These are phyloP conservation scores for Myanophis thanlyinensis DNA, from an alignment of 2,113 vertebrate genomes.

Conservation along the genomic window DNA sequence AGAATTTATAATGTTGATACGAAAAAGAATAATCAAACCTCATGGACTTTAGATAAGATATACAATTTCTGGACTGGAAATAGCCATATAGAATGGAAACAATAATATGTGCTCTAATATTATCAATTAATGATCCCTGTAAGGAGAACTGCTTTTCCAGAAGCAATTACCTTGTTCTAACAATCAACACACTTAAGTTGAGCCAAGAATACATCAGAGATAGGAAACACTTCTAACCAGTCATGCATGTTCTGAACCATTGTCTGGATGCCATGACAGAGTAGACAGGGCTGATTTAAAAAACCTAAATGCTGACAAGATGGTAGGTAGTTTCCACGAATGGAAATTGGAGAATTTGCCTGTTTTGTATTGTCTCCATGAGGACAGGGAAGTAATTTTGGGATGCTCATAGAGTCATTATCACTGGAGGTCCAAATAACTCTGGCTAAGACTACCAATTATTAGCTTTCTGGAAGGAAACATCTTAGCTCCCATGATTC, in stretches of 20 bases:
- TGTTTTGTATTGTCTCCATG: neutral
- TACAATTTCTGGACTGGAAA: no score
- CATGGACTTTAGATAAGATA: neutral
- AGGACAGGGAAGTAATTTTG: neutral
- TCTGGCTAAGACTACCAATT: neutral
- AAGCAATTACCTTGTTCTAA: neutral
- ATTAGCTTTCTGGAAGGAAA: neutral
- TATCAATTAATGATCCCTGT: neutral
- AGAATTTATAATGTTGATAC: neutral
- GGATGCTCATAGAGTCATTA: neutral
- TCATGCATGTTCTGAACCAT: neutral
- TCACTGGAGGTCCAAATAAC: neutral
- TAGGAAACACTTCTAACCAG: neutral
- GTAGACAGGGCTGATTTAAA: neutral
- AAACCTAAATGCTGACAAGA: neutral
- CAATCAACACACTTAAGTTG: neutral
- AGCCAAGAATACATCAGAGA: neutral
- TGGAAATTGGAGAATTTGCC: neutral
- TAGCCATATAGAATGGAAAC: neutral
- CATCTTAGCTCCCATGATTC: neutral
- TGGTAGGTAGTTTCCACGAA: neutral
- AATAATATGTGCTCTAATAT: neutral
- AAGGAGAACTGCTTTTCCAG: neutral
- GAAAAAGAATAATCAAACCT: neutral
- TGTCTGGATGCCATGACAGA: neutral